Conservation (phyloP, 2,797 vertebrate species). For the Erethizon dorsatum region DNA sequence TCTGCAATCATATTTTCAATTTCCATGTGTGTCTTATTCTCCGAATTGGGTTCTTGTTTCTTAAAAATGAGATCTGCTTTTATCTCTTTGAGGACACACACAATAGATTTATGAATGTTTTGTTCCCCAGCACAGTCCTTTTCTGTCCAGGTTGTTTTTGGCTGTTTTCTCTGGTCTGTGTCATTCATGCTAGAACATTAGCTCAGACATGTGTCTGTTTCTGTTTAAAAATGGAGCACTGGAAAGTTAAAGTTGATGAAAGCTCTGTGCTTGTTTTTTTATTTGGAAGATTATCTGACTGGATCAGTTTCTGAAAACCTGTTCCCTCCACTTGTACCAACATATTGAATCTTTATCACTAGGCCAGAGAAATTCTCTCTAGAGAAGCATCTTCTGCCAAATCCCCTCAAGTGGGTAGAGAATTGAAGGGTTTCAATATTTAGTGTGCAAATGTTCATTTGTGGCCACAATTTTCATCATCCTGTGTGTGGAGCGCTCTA, state of each 20-base stretch:
- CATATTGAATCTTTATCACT: neutral
- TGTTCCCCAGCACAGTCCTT: neutral
- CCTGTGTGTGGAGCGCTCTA: neutral
- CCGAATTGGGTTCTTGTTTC: neutral
- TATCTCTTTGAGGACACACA: neutral
- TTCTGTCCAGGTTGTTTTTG: neutral
- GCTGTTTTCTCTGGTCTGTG: neutral
- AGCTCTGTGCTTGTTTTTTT: neutral
- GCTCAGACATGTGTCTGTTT: neutral
- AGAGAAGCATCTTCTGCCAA: neutral
- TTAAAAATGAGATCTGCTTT: neutral
- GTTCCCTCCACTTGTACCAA: rapidly evolving
- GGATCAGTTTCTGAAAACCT: neutral
- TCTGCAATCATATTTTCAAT: neutral
- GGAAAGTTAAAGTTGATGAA: neutral
- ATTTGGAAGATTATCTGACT: neutral
- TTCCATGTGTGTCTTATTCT: neutral
- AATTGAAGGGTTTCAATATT: neutral
- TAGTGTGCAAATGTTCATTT: neutral
- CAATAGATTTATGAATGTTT: neutral
- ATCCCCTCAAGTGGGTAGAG: neutral
- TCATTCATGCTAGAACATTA: neutral
- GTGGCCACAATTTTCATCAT: neutral
- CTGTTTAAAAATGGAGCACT: neutral
- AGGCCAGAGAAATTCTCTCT: neutral